phyloP scores from a whole-genome alignment of 1,140 invertebrate genomes.

The Penaeus vannamei region DNA sequence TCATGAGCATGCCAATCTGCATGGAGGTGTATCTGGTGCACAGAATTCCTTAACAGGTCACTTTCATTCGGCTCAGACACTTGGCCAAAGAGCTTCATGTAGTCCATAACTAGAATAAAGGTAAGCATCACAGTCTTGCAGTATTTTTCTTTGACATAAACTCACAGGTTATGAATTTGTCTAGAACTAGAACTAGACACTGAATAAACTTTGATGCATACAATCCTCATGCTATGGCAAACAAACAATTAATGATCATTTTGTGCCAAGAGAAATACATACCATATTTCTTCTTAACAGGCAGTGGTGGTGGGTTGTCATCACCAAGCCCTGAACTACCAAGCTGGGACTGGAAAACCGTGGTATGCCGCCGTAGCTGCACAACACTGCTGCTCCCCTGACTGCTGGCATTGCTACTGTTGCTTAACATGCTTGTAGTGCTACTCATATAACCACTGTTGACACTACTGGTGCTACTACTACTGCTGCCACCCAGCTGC shows the following conservation, averaged over 20 bases:
- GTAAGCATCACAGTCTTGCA: background rate
- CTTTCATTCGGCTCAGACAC: conserved; percentile 49
- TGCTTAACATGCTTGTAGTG: conserved; percentile 18
- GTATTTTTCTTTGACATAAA: background rate
- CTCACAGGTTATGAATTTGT: background rate
- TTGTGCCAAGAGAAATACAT: conserved; percentile 70
- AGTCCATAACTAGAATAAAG: conserved; percentile 43
- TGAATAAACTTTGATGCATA: no score
- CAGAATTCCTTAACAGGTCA: conserved; percentile 52
- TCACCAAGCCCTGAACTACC: background rate
- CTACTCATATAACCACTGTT: conserved; percentile 34
- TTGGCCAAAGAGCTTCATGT: conserved; percentile 58
- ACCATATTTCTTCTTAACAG: conserved; percentile 92
- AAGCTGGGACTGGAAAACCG: background rate
- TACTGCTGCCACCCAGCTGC: conserved; percentile 39
- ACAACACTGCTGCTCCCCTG: conserved; percentile 19
- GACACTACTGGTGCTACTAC: conserved; percentile 48
- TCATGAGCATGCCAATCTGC: conserved; percentile 36
- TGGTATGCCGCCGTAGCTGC: conserved; percentile 19
- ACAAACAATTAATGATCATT: background rate
- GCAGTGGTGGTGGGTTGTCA: conserved; percentile 84
- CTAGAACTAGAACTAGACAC: no score
- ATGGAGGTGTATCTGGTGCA: conserved; percentile 54
- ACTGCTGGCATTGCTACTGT: conserved; percentile 33
- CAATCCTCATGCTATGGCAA: background rate